Conservation (phyloP, 30 jellyfish, hydroid and myxozoan species). For the Turritopsis dohrnii region DNA sequence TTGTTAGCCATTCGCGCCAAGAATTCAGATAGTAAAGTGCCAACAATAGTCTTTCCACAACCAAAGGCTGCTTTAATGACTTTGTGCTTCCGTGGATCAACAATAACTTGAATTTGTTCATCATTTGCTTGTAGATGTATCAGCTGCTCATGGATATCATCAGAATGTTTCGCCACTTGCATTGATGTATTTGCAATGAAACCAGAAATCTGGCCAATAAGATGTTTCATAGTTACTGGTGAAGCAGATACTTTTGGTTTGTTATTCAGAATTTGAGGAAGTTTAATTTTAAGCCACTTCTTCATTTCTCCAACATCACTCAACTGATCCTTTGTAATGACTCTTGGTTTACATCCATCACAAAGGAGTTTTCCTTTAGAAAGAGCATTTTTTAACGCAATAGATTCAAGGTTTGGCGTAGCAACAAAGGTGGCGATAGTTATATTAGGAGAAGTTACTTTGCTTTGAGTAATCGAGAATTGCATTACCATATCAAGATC, state of each 20-base stretch:
- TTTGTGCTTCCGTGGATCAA: not conserved
- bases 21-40: not conserved
- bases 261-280: not conserved
- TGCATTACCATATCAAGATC: not conserved
- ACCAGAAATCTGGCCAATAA: not conserved
- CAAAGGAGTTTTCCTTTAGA: not conserved
- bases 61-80: not conserved
- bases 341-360: not conserved
- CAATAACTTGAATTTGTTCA: not conserved
- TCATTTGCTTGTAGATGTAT: not conserved
- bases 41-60: not conserved
- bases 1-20: not conserved
- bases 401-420: not conserved
- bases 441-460: not conserved
- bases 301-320: not conserved
- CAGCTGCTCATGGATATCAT: not conserved
- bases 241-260: not conserved
- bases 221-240: not conserved
- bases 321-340: not conserved
- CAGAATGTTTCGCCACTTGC: not conserved
- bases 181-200: not conserved
- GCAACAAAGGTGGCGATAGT: not conserved
- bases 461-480: not conserved
- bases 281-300: not conserved
- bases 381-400: not conserved